phyloP scores from a whole-genome alignment of 2,113 vertebrate species.

The Lepus europaeus region DNA sequence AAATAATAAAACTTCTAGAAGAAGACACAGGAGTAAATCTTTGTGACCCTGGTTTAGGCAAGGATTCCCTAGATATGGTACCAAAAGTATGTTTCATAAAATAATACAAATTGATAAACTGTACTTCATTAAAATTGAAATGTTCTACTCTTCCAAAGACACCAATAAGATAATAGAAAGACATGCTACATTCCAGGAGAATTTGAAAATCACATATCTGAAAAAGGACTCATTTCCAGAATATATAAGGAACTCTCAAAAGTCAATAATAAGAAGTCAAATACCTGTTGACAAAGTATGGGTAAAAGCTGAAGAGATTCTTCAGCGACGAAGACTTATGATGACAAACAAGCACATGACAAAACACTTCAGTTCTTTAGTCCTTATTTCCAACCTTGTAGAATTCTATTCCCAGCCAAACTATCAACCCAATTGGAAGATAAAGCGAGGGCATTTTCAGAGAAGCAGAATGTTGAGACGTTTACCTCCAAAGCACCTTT shows the following conservation, averaged over 20 bases:
- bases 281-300: neutral
- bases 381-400: neutral
- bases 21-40: constrained; percentile 6
- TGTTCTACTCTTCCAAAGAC: neutral
- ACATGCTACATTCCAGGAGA: neutral
- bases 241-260: constrained; percentile 22
- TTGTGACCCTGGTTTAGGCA: neutral
- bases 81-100: neutral
- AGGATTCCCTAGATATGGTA: neutral
- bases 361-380: neutral
- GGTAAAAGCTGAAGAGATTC: neutral
- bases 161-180: constrained; percentile 22
- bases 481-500: neutral
- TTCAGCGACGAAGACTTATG: neutral
- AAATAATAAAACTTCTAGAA: constrained; percentile 24
- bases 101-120: constrained; percentile 24
- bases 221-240: neutral
- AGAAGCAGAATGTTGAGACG: neutral
- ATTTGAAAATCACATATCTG: neutral
- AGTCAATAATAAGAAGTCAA: neutral
- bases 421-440: neutral
- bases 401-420: constrained; percentile 20
- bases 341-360: neutral
- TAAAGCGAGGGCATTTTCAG: neutral
- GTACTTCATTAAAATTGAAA: constrained; percentile 9